phyloP scores from a whole-genome alignment of 2,797 vertebrate genomes.

The Mus spretus region DNA sequence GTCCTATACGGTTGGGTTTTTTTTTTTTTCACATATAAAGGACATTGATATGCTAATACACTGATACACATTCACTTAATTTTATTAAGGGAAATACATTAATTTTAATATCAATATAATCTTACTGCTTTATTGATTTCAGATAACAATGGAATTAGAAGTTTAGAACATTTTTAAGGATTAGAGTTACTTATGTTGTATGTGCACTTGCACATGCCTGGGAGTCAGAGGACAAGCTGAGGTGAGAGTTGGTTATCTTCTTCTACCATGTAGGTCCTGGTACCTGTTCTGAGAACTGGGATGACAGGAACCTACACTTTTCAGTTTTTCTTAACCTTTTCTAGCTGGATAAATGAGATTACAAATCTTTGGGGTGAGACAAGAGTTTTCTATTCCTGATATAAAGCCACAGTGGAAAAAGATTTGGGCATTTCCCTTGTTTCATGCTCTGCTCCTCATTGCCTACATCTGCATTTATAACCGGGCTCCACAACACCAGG shows the following conservation, averaged over 20 bases:
- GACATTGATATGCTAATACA: neutral
- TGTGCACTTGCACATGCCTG: neutral
- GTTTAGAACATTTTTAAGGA: neutral
- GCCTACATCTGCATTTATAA: neutral
- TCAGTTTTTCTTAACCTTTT: neutral
- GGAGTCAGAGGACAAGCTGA: neutral
- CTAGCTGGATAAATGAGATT: neutral
- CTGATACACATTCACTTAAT: neutral
- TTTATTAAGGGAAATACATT: neutral
- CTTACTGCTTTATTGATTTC: neutral
- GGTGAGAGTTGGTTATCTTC: neutral
- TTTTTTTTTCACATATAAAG: neutral
- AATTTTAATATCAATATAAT: neutral
- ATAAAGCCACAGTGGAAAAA: neutral
- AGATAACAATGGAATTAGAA: neutral
- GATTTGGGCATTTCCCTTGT: neutral
- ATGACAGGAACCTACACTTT: neutral
- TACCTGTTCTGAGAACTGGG: neutral
- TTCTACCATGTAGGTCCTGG: neutral
- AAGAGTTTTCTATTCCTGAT: neutral
- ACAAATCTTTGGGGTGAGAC: neutral
- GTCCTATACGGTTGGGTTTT: too few species aligned
- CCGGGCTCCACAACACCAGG: rapidly evolving
- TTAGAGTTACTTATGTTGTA: neutral
- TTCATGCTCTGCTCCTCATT: neutral